Evolutionary conservation across 2,888 invertebrate species (phyloP), one percentile per base, ranked within the genome.

Genomic region (Agrenia bidenticulata): DNA sequence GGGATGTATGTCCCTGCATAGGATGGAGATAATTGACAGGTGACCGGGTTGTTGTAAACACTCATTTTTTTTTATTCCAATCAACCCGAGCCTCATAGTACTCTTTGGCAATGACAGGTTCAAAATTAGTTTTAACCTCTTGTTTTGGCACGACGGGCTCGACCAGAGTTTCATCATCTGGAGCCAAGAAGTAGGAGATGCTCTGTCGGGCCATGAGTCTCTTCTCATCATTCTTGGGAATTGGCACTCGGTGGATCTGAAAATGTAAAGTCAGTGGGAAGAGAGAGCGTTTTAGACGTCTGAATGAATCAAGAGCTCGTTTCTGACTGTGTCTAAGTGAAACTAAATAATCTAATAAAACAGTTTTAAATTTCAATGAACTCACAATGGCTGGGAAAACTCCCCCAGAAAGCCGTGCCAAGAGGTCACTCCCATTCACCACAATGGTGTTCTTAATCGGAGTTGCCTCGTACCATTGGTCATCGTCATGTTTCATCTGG

Each of bases 101-200:
- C 19, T 68, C 64, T 19, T 57, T 32, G 42, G 70, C 66, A 17
- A 67, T 49, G 32, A 68, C 64, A 1, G 66, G 58, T 37, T 71
- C 68, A 60, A 71, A 68, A 45, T 68, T 62, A n/a, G 49, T 51
- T 56, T 71, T 68, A 56, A 68, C 66, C 27, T 66, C 59, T 32
- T 66, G 49, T 49, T 68, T 67, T 11, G 70, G 70, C 5, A 71
- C 66, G 64, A 85, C 78, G 13, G 84, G 80, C 27, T 84, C 83
- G 63, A 86, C 80, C 45, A 78, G 77, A 4, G 83, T 83, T 5
- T 51, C 51, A 51, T 51, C 51, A 51, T 51, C 51, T 2, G 90
- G 89, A 81, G 88, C 88, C 76, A 88, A 87, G 82, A 89, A 89
- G 82, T 86, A 89, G 32, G 88, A 88, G 70, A 89, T 86, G 77